Evolutionary conservation across 2,797 vertebrate species (phyloP).

Genomic region (Thaleichthys pacificus): DNA sequence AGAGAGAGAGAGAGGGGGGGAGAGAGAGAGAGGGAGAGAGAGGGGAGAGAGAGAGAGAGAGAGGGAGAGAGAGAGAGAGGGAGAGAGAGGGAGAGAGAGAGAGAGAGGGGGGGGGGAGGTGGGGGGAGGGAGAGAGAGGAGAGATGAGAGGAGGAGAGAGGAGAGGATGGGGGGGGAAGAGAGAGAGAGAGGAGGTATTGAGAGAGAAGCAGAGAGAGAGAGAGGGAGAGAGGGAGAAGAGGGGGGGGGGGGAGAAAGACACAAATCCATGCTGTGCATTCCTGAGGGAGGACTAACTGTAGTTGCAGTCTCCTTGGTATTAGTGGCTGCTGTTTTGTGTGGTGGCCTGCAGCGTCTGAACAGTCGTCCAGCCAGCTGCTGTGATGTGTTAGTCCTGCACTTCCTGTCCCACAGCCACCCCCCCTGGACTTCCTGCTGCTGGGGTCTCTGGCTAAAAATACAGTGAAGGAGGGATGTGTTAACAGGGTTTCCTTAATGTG

Average conservation of each 20-base stretch:
- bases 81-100: not conserved
- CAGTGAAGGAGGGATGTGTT: not conserved
- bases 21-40: not conserved
- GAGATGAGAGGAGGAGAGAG: not conserved
- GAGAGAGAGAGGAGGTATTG: too few species aligned
- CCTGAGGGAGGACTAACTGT: conserved; percentile 1
- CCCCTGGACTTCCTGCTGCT: not conserved
- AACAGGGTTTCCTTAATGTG: not conserved
- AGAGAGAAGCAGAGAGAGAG: too few species aligned
- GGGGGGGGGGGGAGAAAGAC: not conserved
- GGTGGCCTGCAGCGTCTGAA: not conserved
- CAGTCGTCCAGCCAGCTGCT: not conserved
- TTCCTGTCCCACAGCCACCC: not conserved
- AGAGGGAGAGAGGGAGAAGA: too few species aligned
- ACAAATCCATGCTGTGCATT: conserved; percentile 1
- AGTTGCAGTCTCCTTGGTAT: not conserved
- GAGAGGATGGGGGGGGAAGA: not conserved
- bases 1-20: not conserved
- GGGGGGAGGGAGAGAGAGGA: not conserved
- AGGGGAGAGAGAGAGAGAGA: not conserved
- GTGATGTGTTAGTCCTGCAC: not conserved
- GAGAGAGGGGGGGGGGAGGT: too few species aligned
- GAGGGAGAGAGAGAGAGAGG: not conserved
- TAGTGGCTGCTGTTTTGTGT: not conserved
- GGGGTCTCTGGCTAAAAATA: conserved; percentile 4